These are phyloP conservation scores for Phengaris arion DNA, from an alignment of 2,888 invertebrate species.

Conservation along the genomic window DNA sequence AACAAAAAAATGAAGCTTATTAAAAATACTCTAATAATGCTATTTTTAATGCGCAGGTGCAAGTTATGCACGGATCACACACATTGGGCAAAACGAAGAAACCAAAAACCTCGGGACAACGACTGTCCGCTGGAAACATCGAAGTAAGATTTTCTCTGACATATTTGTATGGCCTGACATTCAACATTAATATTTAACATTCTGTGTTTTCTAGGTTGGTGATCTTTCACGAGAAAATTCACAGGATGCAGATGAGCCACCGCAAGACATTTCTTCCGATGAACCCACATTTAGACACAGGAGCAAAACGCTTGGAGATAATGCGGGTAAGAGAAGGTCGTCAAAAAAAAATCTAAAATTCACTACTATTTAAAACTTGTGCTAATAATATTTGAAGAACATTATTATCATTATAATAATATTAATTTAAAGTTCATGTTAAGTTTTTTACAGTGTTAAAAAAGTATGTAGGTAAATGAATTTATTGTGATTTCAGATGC, in stretches of 20 bases:
- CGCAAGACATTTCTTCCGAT: slow-evolving; percentile 53
- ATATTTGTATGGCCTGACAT: neutral
- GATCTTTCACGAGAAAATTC: slow-evolving; percentile 85
- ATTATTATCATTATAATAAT: too few relatives aligned
- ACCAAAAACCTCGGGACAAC: slow-evolving; percentile 87
- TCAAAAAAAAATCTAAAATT: neutral
- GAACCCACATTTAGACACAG: slow-evolving; percentile 85
- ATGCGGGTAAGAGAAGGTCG: slow-evolving; percentile 77
- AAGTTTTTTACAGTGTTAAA: neutral
- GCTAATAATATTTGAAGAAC: neutral
- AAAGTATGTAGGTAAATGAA: neutral
- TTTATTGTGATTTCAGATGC: slow-evolving; percentile 40
- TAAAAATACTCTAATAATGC: neutral
- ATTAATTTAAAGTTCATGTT: too few relatives aligned
- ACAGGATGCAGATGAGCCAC: slow-evolving; percentile 83
- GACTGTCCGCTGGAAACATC: slow-evolving; percentile 91
- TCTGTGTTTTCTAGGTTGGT: slow-evolving; percentile 69
- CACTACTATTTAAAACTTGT: neutral
- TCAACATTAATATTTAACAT: neutral
- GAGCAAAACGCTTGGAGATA: slow-evolving; percentile 95
- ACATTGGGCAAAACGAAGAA: slow-evolving; percentile 91
- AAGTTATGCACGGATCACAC: slow-evolving; percentile 87
- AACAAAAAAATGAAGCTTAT: neutral
- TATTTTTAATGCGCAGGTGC: slow-evolving; percentile 41
- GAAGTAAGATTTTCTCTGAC: slow-evolving; percentile 68